Conservation (phyloP, 2,797 vertebrate species). For the Microctenopoma steveboyesi region DNA sequence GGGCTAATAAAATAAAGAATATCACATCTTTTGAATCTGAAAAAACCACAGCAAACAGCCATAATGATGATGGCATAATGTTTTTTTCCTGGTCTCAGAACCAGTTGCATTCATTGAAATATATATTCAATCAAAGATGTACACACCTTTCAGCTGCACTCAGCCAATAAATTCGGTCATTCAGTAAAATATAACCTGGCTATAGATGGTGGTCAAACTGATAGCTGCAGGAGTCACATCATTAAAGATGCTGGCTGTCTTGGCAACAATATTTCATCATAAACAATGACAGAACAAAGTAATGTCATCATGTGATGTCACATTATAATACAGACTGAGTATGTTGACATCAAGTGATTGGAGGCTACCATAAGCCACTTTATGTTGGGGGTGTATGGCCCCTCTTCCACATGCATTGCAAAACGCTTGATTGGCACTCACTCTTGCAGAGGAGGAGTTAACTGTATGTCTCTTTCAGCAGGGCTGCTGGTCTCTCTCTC, state of each 20-base stretch:
- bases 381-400: conserved; percentile 30
- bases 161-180: not conserved
- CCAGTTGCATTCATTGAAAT: not conserved
- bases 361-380: conserved; percentile 48
- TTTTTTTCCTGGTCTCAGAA: not conserved
- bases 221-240: not conserved
- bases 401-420: conserved; percentile 62
- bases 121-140: not conserved
- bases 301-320: not conserved
- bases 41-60: no score
- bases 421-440: conserved; percentile 71
- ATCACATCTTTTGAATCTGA: not conserved
- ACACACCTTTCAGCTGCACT: not conserved
- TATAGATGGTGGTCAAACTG: not conserved
- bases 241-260: not conserved
- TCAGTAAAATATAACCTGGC: not conserved
- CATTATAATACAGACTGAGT: not conserved
- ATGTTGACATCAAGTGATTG: conserved; percentile 54
- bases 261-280: not conserved
- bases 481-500: conserved; percentile 76
- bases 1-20: not conserved
- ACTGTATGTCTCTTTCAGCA: conserved; percentile 62
- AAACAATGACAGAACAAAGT: not conserved
- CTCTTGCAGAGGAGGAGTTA: conserved; percentile 83
- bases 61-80: no score